Evolutionary conservation across 2,113 vertebrate genomes (phyloP).

Genomic region (Apeltes quadracus): DNA sequence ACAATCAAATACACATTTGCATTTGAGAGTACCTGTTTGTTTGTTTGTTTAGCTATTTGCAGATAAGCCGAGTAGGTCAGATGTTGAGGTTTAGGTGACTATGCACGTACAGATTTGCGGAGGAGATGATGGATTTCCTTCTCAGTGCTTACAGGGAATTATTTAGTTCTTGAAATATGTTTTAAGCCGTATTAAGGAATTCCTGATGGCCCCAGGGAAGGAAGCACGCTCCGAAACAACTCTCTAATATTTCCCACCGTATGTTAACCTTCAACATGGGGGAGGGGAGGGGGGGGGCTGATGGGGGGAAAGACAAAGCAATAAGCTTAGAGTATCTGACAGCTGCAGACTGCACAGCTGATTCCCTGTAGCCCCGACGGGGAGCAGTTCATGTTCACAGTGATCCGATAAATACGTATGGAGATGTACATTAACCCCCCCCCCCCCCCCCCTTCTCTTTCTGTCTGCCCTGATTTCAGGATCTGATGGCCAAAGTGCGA

Average conservation of each 20-base stretch:
- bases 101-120: neutral
- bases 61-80: neutral
- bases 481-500: slow-evolving; percentile 98
- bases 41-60: neutral
- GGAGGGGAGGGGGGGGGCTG: neutral
- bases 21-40: neutral
- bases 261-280: neutral
- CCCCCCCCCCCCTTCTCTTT: neutral
- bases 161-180: neutral
- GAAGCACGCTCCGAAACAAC: neutral
- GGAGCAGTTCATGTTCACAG: neutral
- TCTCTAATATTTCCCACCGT: neutral
- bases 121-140: neutral
- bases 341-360: slow-evolving; percentile 10
- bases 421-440: neutral
- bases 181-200: neutral
- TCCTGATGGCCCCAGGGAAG: neutral
- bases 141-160: neutral
- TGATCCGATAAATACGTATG: neutral
- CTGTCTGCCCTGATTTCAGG: slow-evolving; percentile 75
- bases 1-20: neutral
- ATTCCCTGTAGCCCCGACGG: slow-evolving; percentile 33
- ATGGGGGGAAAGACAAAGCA: slow-evolving; percentile 15
- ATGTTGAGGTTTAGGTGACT: neutral
- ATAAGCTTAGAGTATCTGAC: slow-evolving; percentile 13